A percentile compares a stretch with the other conserved stretches of the same genome.
Conservation (phyloP, 2,888 invertebrate genomes). For the Conomelus anceps region DNA sequence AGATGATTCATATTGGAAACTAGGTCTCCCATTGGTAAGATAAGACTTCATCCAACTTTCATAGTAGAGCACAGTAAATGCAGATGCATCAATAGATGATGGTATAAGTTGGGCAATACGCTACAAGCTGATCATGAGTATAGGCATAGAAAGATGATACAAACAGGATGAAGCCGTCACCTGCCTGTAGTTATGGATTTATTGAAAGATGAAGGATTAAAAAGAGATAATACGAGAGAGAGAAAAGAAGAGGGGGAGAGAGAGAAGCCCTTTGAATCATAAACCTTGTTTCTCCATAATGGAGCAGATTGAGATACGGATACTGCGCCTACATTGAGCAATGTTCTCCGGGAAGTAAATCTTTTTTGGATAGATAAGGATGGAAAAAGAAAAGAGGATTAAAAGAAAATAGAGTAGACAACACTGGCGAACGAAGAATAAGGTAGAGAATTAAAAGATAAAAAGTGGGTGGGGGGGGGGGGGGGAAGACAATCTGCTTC, state of each 20-base stretch:
- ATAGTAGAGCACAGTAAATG: too few relatives aligned
- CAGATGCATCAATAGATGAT: too few relatives aligned
- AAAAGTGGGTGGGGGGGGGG: not conserved
- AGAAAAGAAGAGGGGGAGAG: not conserved
- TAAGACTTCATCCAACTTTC: too few relatives aligned
- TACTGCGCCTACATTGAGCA: not conserved
- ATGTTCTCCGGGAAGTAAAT: not conserved
- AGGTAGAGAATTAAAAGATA: not conserved
- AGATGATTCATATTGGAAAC: not conserved
- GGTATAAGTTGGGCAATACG: too few relatives aligned
- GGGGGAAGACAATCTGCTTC: not conserved
- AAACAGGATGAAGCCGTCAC: not conserved
- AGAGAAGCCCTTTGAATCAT: not conserved
- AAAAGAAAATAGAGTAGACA: not conserved
- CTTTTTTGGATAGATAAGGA: not conserved
- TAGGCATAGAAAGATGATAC: not conserved
- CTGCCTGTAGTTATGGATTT: not conserved
- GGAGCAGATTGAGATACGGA: not conserved
- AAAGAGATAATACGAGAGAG: not conserved
- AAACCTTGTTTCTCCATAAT: not conserved
- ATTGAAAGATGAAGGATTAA: not conserved
- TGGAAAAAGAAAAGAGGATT: not conserved
- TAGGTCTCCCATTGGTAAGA: not conserved
- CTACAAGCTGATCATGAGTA: not conserved
- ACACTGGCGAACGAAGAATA: not conserved